A percentile compares a stretch with the other conserved stretches of the same genome.
These are phyloP conservation scores for Nycticryphes semicollaris DNA, from an alignment of 2,113 vertebrate genomes.

Conservation along the genomic window DNA sequence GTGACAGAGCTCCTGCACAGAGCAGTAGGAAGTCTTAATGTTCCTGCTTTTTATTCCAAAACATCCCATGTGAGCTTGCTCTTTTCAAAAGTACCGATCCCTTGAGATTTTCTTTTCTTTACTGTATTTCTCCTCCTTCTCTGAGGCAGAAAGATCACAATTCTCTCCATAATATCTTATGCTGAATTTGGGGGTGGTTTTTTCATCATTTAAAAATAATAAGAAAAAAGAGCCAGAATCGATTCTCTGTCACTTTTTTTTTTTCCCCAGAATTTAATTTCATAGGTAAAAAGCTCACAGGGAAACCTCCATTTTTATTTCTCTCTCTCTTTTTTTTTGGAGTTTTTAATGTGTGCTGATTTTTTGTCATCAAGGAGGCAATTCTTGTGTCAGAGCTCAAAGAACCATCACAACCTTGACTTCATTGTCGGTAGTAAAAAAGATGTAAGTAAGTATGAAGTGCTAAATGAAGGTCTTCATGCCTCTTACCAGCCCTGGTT, in stretches of 20 bases:
- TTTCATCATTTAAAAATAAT: background rate
- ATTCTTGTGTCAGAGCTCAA: background rate
- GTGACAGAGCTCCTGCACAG: background rate
- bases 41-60: background rate
- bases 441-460: background rate
- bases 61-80: background rate
- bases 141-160: background rate
- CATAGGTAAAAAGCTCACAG: accelerated
- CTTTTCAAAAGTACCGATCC: background rate
- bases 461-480: background rate
- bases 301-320: background rate
- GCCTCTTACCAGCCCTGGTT: background rate
- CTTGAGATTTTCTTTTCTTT: background rate
- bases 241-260: accelerated
- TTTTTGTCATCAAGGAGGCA: background rate
- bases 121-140: background rate
- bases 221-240: background rate
- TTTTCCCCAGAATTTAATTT: background rate
- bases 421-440: background rate
- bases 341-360: background rate
- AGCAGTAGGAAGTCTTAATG: background rate
- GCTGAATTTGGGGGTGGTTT: background rate
- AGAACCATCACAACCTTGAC: background rate
- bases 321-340: background rate
- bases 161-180: background rate